Conservation (phyloP, 2,113 vertebrate species). For the Erythrocercus mccallii region DNA sequence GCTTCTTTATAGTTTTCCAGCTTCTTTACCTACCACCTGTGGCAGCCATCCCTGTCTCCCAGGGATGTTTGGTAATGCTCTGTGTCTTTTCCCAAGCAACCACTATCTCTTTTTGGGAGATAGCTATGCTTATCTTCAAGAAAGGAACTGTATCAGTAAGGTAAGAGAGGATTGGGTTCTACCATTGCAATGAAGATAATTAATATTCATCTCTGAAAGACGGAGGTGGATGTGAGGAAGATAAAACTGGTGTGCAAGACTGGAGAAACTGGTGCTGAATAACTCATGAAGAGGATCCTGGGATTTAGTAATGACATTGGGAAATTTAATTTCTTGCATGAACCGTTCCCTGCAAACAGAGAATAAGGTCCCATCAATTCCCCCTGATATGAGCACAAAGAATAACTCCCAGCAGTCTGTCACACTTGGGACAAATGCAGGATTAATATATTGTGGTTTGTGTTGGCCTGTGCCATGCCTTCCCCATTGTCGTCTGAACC, state of each 20-base stretch:
- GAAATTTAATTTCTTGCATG: background rate
- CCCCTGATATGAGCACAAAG: background rate
- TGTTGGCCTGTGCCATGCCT: background rate
- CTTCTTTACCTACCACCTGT: background rate
- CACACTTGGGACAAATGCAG: background rate
- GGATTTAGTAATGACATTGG: background rate
- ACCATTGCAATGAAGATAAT: background rate
- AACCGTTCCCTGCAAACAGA: background rate
- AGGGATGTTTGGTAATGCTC: background rate
- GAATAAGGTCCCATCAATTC: background rate
- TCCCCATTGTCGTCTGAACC: constrained; percentile 10
- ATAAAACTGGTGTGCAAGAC: background rate
- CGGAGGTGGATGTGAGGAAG: background rate
- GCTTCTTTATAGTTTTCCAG: background rate
- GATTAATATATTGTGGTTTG: constrained; percentile 2
- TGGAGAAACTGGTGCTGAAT: background rate
- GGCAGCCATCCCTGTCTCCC: background rate
- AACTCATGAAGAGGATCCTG: background rate
- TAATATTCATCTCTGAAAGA: background rate
- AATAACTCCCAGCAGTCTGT: background rate
- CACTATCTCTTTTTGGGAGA: background rate
- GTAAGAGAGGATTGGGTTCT: background rate
- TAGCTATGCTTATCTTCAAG: background rate
- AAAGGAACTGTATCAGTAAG: background rate
- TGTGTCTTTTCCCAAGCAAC: background rate